Base-by-base conservation (phyloP, 2,797 vertebrate species). In the Clamator glandarius region DNA sequence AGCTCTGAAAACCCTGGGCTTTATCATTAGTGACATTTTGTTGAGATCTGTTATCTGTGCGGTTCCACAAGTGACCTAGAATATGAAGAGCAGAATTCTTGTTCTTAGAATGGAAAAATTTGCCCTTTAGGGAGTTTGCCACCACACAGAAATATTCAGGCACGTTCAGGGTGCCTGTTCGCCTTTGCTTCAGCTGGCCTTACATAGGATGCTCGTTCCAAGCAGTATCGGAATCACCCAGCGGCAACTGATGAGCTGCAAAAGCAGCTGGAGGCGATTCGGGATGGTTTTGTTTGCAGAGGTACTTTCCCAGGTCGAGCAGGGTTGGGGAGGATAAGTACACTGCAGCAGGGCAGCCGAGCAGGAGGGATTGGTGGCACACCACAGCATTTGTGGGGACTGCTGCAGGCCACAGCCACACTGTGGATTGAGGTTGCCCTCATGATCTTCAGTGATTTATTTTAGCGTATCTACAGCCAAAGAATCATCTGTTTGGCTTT, bases 41-140 rank as follows among this genome's bases (percentile, higher is more conserved):
- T 58, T 84, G 74, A 96, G 89, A 95, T 95, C 82, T 50, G 46
- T 96, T 94, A 93, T 93, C 93, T 95, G 17, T 28, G 73, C 18
- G 63, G 89, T 96, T 95, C 92, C 42, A 57, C 74, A 59, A 94
- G 76, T 92, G 94, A 92, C 95, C 91, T 87, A 96, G 76, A 96
- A 94, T 86, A 94, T 85, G 92, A 85, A 73, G 11, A 93, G 39
- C 86, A 91, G 66, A 96, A 87, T 95, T 96, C 89, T 95, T 78
- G 66, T 84, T 96, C 81, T 96, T 86, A 93, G 91, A 92, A 76
- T 88, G 87, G 93, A 70, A 94, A 73, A 90, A 68, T 26, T 92
- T 92, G 73, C 87, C 76, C 92, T 96, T 95, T 88, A 69, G 31
- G 62, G 68, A 92, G 72, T 80, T 50, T 19, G 92, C 64, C n/a